Base-by-base conservation (phyloP, 2,797 vertebrate genomes). In the Aratinga solstitialis region DNA sequence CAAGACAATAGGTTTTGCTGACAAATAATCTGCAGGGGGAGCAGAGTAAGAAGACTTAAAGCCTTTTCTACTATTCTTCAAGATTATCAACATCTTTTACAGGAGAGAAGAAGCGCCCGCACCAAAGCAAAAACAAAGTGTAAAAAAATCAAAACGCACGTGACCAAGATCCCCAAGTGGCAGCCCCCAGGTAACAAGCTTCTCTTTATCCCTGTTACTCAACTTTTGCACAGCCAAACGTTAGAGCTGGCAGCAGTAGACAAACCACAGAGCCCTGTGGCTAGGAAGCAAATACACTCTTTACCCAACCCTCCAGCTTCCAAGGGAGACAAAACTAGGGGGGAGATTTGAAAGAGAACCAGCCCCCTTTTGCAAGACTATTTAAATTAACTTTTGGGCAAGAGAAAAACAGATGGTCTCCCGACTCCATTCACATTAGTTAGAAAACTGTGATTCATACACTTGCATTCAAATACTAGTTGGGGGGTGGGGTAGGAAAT, bases 341-440 rank as follows among this genome's bases (percentile, higher is more conserved):
- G 9, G 17, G 7, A 34, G 40, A 77, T 18, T 4, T 0, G 0
- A 40, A 51, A 47, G 1, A 68, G 36, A 43, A 78, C 8, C 29
- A 72, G 40, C 11, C 18, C 27, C 61, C 27, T 36, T 85, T 36
- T 26, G 58, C 0, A 24, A 19, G 32, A 40, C 32, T 77, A 30
- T 20, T 50, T 53, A 47, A 80, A 10, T 10, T 29, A 38, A 15
- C 50, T 72, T 86, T 10, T 2, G 5, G 42, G 16, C 7, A 50
- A 54, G 18, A 26, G 9, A 58, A 72, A 76, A 56, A 2, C 62
- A 92, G 56, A 50, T 32, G 18, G 42, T 65, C n/a, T 48, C 56
- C n/a, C 6, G 34, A 40, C 40, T 83, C 56, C 21, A 12, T 10
- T 63, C 61, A 40, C 61, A 14, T 16, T 7, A 38, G 10, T 27